phyloP scores from a whole-genome alignment of 2,797 vertebrate genomes.

The Zalophus californianus region DNA sequence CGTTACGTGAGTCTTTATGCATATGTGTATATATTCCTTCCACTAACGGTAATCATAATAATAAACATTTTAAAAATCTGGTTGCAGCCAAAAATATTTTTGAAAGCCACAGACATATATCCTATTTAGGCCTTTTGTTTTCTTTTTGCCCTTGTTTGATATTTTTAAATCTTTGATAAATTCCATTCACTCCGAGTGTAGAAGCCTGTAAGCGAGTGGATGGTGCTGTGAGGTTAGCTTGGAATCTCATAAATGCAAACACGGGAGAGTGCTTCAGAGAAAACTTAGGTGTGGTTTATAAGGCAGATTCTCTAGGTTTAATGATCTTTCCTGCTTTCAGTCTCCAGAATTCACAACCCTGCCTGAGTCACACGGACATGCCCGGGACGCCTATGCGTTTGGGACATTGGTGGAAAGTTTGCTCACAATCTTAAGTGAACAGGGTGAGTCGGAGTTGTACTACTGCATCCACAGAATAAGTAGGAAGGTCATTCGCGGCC shows the following conservation, averaged over 20 bases:
- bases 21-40: background rate
- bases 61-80: background rate
- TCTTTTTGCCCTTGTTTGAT: background rate
- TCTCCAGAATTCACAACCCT: slow-evolving; percentile 90
- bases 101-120: background rate
- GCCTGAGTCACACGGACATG: slow-evolving; percentile 91
- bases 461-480: background rate
- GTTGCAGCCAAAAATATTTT: background rate
- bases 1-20: background rate
- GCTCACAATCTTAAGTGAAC: slow-evolving; percentile 89
- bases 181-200: background rate
- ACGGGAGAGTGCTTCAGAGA: background rate
- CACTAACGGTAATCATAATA: background rate
- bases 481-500: background rate
- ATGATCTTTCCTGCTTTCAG: slow-evolving; percentile 78
- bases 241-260: background rate
- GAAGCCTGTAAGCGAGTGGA: background rate
- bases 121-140: background rate
- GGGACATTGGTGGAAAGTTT: slow-evolving; percentile 93
- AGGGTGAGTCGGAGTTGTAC: slow-evolving; percentile 89
- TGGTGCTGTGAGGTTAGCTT: background rate
- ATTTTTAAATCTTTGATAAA: slow-evolving; percentile 42
- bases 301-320: slow-evolving; percentile 36
- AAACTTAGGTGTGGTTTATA: background rate
- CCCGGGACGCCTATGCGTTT: slow-evolving; percentile 95